A percentile compares a stretch with the other conserved stretches of the same genome.
These are phyloP conservation scores for Campodea augens DNA, from an alignment of 1,140 invertebrate genomes.

Conservation along the genomic window DNA sequence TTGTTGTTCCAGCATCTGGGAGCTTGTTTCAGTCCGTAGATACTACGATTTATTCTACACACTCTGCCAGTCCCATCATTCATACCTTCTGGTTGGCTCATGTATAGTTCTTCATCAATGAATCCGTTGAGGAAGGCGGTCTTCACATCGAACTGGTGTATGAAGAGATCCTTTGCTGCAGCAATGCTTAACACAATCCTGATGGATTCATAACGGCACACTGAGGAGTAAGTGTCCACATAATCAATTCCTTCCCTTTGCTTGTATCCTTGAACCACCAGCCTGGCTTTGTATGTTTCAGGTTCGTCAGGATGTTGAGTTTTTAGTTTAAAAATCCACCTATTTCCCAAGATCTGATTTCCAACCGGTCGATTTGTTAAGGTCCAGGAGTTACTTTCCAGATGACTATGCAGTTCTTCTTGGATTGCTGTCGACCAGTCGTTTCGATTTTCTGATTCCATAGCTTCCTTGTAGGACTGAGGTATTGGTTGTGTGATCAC, in stretches of 20 bases:
- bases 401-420: conserved; percentile 11
- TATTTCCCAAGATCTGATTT: too few relatives aligned
- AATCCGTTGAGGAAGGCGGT: conserved; percentile 23
- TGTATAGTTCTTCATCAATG: conserved; percentile 20
- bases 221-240: conserved; percentile 20
- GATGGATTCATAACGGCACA: conserved; percentile 17
- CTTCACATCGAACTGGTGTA: conserved; percentile 22
- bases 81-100: too few relatives aligned
- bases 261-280: too few relatives aligned
- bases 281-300: conserved; percentile 16
- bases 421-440: conserved; percentile 12
- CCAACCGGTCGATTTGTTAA: not conserved
- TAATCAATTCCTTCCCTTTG: conserved; percentile 21
- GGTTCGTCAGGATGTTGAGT: too few relatives aligned
- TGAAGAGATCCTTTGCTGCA: conserved; percentile 12
- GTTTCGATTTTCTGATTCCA: too few relatives aligned
- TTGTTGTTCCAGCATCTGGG: too few relatives aligned
- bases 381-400: conserved; percentile 10
- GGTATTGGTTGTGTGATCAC: too few relatives aligned
- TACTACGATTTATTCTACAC: too few relatives aligned
- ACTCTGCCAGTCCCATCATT: too few relatives aligned
- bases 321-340: too few relatives aligned
- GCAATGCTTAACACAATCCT: conserved; percentile 14
- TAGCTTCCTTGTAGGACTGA: too few relatives aligned
- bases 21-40: too few relatives aligned